Evolutionary conservation across 2,113 vertebrate genomes (phyloP), one percentile per base, ranked within the genome.

Genomic region (Abramis brama): DNA sequence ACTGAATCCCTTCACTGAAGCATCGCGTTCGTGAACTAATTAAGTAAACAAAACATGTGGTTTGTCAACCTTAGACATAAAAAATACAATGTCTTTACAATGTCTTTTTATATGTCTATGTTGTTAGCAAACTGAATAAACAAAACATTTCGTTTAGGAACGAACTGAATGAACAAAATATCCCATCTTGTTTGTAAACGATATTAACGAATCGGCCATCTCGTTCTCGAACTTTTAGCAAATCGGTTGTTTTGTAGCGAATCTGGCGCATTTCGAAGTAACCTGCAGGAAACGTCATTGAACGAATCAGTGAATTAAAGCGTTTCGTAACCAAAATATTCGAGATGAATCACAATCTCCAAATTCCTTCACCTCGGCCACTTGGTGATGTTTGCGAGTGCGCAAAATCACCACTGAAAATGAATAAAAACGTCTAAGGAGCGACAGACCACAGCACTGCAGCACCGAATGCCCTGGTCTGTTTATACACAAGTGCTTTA

Each of bases 381-480:
- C 76, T 78, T 21, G 50, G 33, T 23, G 21, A 71, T n/a, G 6
- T 59, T 43, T 11, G 30, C 21, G 55, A 39, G 25, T 19, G 60
- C 25, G 39, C n/a, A 68, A 68, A 47, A 68, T 64, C 39, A 64
- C 25, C 79, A 36, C 9, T 68, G 17, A 33, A 82, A 82, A 68
- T n/a, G 6, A 19, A 25, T 84, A 50, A 80, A 68, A 84, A 86
- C 23, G 55, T 30, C 64, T 15, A 30, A 73, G 52, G 4, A 66
- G 25, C 27, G 57, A 52, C 15, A 60, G 55, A 59, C 21, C 19
- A 59, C 27, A 79, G 73, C 70, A 85, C 75, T 83, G 79, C 87
- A 74, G 71, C 87, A 82, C 57, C 15, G 36, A 75, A 12, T 47
- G 15, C 71, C 60, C 64, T 30, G 52, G 73, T n/a, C 47, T 74